Percentiles rank a stretch among this genome's conserved stretches.
phyloP scores from a whole-genome alignment of 2,113 vertebrate genomes.

The Pelecanus crispus region DNA sequence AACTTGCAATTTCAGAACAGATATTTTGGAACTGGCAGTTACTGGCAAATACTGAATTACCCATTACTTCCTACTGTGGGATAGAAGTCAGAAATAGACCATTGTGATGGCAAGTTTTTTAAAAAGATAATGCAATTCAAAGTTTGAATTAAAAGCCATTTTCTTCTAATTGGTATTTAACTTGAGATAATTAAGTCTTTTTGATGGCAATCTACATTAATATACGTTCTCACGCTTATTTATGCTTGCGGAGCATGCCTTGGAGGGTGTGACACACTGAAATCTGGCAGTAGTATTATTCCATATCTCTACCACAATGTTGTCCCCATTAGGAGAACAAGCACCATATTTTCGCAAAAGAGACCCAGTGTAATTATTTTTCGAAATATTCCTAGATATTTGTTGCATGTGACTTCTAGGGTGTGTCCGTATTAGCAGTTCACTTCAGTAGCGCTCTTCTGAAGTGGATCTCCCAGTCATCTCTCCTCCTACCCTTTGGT shows the following conservation, averaged over 20 bases:
- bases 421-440: not conserved
- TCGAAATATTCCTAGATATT: not conserved
- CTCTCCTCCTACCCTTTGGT: not conserved
- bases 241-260: not conserved
- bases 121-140: not conserved
- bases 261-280: not conserved
- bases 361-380: not conserved
- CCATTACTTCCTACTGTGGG: not conserved
- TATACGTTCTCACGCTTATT: not conserved
- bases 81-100: not conserved
- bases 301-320: not conserved
- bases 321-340: not conserved
- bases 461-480: not conserved
- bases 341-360: not conserved
- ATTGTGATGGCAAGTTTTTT: not conserved
- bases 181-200: not conserved
- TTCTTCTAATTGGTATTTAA: constrained; percentile 4
- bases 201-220: not conserved
- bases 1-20: not conserved
- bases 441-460: not conserved
- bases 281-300: not conserved
- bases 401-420: not conserved
- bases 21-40: not conserved
- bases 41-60: not conserved
- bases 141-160: not conserved